Evolutionary conservation across 2,113 vertebrate species (phyloP), one percentile per base, ranked within the genome.

Genomic region (Typhlomys cinereus): DNA sequence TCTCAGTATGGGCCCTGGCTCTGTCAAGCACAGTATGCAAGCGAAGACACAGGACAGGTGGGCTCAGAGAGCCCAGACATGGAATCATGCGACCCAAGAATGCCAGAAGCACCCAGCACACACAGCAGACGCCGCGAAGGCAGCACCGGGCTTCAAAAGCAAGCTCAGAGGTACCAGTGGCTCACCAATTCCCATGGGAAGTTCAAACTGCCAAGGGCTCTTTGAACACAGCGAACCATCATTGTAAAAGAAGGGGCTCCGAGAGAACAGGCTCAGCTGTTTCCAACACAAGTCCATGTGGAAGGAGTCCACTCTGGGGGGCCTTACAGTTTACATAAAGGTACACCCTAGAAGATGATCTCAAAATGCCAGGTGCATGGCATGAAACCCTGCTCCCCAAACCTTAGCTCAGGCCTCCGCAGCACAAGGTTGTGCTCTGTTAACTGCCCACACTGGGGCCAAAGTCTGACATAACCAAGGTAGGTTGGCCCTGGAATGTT

Each of bases 331-430:
- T 85, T 67, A 85, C 17, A 36, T 36, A 61, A 86, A 92, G 61
- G 23, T 46, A 92, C 52, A 59, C 73, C 6, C 52, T 90, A 90
- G 91, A 94, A 64, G 88, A 92, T 83, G 62, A 91, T 76, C 91
- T 87, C 39, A 39, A 74, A 74, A 78, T 78, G 71, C 39, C 67
- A 89, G 50, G 50, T 91, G 15, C 44, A 80, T 69, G n/a, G n/a
- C 70, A 75, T 39, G 73, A n/a, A 93, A 70, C 29, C 27, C 39
- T 39, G 17, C 21, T 94, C 79, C 73, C 39, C 75, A 67, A 93
- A 74, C 25, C 85, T 75, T 17, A 41, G 92, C 69, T 34, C 59
- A 83, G 18, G 27, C 62, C 88, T 34, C 1, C 27, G 13, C 34
- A 44, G 23, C 4, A 10, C 50, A 52, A 92, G 36, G 39, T 14